Percentiles rank a stretch among this genome's conserved stretches.
Evolutionary conservation across 2,888 invertebrate genomes (phyloP).

Genomic region (Patella pellucida): DNA sequence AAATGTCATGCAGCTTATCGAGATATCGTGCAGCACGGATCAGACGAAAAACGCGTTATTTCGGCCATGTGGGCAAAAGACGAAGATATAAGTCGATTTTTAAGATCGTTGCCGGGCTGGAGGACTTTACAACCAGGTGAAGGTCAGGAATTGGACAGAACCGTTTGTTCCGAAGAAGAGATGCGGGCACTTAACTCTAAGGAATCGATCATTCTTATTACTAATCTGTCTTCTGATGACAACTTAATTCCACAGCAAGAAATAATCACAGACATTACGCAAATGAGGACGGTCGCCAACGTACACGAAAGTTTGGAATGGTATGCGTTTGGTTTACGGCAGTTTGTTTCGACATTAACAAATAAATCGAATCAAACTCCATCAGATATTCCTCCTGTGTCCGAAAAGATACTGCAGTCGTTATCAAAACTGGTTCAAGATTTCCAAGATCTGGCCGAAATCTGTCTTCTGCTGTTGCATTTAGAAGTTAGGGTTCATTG

Average conservation of each 20-base stretch:
- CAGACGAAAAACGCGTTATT: conserved; percentile 84
- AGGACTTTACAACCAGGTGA: conserved; percentile 65
- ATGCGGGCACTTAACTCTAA: conserved; percentile 84
- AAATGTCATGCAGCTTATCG: conserved; percentile 82
- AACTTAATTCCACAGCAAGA: conserved; percentile 87
- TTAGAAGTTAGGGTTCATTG: conserved; percentile 95
- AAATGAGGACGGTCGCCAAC: conserved; percentile 87
- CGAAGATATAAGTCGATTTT: conserved; percentile 92
- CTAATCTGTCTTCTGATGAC: conserved; percentile 84
- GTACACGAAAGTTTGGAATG: conserved; percentile 94
- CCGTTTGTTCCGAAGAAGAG: conserved; percentile 82
- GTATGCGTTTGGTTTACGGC: conserved; percentile 79
- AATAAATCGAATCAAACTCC: conserved; percentile 26
- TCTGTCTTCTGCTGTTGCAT: conserved; percentile 90
- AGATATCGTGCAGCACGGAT: conserved; percentile 83
- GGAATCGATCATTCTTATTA: conserved; percentile 93
- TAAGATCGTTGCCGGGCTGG: conserved; percentile 81
- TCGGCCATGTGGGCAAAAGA: conserved; percentile 93
- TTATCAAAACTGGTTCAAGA: conserved; percentile 72
- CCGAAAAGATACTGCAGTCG: conserved; percentile 60
- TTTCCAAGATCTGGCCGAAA: conserved; percentile 90
- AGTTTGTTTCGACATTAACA: conserved; percentile 75
- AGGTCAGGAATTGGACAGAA: conserved; percentile 58
- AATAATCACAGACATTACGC: conserved; percentile 86
- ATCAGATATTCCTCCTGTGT: conserved; percentile 62